Base-by-base conservation (phyloP, 2,113 vertebrate genomes). In the Copsychus sechellarum region DNA sequence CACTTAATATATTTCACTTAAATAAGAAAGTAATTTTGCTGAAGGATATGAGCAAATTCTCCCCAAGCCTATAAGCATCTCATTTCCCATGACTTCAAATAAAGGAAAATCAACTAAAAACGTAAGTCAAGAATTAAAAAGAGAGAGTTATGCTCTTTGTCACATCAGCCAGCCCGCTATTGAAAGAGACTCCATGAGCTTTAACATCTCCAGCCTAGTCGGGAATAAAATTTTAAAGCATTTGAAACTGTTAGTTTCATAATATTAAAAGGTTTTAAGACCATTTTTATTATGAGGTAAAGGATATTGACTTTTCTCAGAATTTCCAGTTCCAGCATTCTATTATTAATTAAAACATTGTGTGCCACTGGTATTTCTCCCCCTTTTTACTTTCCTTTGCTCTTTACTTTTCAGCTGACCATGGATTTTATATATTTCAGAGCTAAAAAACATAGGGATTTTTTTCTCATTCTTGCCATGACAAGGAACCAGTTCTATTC, bases 331-430 rank as follows among this genome's bases (percentile, higher is more conserved):
- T 82, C 78, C 45, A 95, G 64, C 12, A 69, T 85, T 67, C 22
- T 93, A 80, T 91, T 90, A 91, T 96, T 95, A 96, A 97, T 94
- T 95, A 96, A 95, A 96, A 90, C 78, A 80, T 73, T 85, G 66
- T 96, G 93, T 93, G 67, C 50, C 74, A 80, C 45, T 76, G 73
- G 71, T 80, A 81, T 93, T 83, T 73, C 62, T 90, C 88, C 84
- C 42, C 40, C 88, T 91, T 96, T 57, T 42, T 62, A 61, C 61
- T 91, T 91, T 42, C n/a, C 26, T 84, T 43, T 84, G 51, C 62
- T 51, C 73, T 89, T 88, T 70, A 34, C 8, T 90, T 95, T 94
- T 85, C 62, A 70, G 66, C 36, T 80, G 66, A 60, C 42, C 24
- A 17, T 28, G 48, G 25, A 4, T 33, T 95, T 94, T 65, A 78